Base-by-base conservation (phyloP, 2,797 vertebrate species). In the Octomys mimax region DNA sequence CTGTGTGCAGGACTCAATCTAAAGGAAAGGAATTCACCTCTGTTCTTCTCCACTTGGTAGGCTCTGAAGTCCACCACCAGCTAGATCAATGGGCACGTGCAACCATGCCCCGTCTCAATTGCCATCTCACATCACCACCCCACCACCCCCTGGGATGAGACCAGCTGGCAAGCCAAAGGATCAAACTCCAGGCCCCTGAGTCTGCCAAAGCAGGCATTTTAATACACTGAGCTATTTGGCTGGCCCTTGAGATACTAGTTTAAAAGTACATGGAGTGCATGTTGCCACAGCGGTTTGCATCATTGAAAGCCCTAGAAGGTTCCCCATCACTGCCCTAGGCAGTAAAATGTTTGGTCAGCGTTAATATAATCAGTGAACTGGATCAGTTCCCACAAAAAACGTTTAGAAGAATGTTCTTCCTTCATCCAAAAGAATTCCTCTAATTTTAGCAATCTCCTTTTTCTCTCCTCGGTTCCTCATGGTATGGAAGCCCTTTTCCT, bases 401-500 rank as follows among this genome's bases (percentile, higher is more conserved):
- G 52, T 59, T 49, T 21, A 66, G 28, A 91, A 24, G 33, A 86
- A 54, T 57, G n/a, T 61, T 52, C 68, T 61, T 62, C 59, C 66
- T 13, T 87, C 10, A 14, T 91, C 87, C 73, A 87, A 84, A 95
- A 89, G 39, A 14, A 78, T 39, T 92, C 57, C 54, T 85, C 57
- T 64, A 36, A 78, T 77, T 87, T 89, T 73, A 70, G 4, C 80
- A 87, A 18, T 57, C n/a, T 2, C 5, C 9, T 66, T 28, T 36
- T 88, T 87, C 62, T 85, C 13, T 96, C 54, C 28, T 64, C 39
- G 73, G 22, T 61, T 92, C 36, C 31, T 89, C 4, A 19, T 61
- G 61, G 8, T 31, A 7, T 71, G 24, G 19, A 82, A 75, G 33
- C 49, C 70, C 28, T 21, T 81, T 95, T 62, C n/a, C 21, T 87